Percentiles rank a stretch among this genome's conserved stretches.
These are phyloP conservation scores for Cephus spinipes DNA, from an alignment of 2,888 invertebrate genomes.

Conservation along the genomic window DNA sequence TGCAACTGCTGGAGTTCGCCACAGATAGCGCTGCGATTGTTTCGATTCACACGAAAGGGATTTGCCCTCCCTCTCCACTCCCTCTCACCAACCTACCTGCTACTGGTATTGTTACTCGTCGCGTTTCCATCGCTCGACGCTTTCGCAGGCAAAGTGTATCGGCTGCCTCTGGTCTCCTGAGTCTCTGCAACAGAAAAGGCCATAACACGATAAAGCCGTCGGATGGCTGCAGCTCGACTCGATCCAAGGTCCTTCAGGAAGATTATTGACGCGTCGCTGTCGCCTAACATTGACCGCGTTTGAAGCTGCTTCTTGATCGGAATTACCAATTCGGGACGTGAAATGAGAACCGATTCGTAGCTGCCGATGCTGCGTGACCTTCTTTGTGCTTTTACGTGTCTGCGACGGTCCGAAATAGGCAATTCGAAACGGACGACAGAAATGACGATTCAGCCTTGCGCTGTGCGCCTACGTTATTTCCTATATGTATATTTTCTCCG, in stretches of 20 bases:
- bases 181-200: constrained; percentile 39
- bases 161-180: constrained; percentile 46
- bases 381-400: not conserved
- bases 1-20: not conserved
- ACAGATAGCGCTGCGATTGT: not conserved
- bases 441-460: not conserved
- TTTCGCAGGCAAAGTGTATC: constrained; percentile 45
- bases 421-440: not conserved
- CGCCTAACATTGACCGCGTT: constrained; percentile 52
- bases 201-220: not conserved
- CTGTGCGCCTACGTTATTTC: not conserved
- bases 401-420: not conserved
- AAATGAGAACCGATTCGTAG: not conserved
- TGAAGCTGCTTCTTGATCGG: constrained; percentile 31
- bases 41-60: not conserved
- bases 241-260: not conserved
- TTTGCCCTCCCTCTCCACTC: not conserved
- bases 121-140: constrained; percentile 35
- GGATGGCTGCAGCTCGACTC: not conserved
- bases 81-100: constrained; percentile 23
- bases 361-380: not conserved
- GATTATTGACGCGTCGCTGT: not conserved
- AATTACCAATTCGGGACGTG: constrained; percentile 38
- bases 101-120: constrained; percentile 38
- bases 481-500: not conserved